Percentiles rank a stretch among this genome's conserved stretches.
Conservation (phyloP, 2,888 invertebrate genomes). For the Drosophila anomalata region DNA sequence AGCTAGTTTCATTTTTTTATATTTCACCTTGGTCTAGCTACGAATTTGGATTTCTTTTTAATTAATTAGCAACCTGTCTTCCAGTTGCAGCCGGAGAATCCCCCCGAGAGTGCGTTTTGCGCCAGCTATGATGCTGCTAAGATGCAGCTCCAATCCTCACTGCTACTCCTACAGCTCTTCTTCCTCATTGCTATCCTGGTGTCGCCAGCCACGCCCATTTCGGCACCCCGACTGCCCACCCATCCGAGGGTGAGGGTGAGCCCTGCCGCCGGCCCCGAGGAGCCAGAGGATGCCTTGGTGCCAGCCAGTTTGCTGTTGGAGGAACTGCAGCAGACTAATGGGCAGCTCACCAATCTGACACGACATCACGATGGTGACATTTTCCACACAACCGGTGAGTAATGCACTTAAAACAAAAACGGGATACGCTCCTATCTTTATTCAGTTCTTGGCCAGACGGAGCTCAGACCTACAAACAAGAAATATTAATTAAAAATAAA, state of each 20-base stretch:
- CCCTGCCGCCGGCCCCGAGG: slow-evolving; percentile 15
- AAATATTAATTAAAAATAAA: neutral
- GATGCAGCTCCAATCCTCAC: slow-evolving; percentile 65
- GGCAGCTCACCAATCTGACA: slow-evolving; percentile 83
- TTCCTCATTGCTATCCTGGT: slow-evolving; percentile 16
- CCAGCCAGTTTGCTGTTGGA: slow-evolving; percentile 80
- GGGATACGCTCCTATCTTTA: neutral
- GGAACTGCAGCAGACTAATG: slow-evolving; percentile 75
- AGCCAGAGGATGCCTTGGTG: slow-evolving; percentile 42
- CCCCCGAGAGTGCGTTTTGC: slow-evolving; percentile 33
- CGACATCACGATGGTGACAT: slow-evolving; percentile 84
- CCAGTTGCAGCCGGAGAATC: slow-evolving; percentile 30
- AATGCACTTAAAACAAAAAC: slow-evolving; percentile 9
- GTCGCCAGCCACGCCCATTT: slow-evolving; percentile 47
- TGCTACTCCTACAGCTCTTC: slow-evolving; percentile 50
- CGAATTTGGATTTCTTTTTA: slow-evolving; percentile 66
- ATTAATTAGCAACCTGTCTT: slow-evolving; percentile 53
- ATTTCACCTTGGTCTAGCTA: slow-evolving; percentile 44
- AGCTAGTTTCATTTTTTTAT: slow-evolving; percentile 15
- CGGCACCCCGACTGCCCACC: slow-evolving; percentile 30
- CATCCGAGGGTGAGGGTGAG: slow-evolving; percentile 31
- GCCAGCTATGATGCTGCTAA: slow-evolving; percentile 71
- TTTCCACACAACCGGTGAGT: slow-evolving; percentile 83
- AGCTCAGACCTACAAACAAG: neutral
- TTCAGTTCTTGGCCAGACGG: neutral